These are phyloP conservation scores for Hydrophis major DNA, from an alignment of 2,797 vertebrate species.

Conservation along the genomic window DNA sequence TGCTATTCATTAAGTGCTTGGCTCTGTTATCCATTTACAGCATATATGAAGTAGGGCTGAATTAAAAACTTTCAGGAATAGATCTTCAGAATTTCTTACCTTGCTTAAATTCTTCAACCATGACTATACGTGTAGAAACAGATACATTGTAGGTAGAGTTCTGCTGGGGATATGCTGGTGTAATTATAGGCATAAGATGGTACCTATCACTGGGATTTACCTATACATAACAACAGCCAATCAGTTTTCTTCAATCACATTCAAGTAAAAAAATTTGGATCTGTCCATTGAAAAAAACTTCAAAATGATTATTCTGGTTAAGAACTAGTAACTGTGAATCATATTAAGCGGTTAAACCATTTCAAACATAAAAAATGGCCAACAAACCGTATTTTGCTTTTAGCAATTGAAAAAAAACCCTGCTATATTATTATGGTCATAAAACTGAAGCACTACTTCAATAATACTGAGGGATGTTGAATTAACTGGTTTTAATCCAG, in stretches of 20 bases:
- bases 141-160: conserved; percentile 92
- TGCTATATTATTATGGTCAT: neutral
- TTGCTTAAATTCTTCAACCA: conserved; percentile 88
- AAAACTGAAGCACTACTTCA: conserved; percentile 4
- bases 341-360: neutral
- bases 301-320: conserved; percentile 18
- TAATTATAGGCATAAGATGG: conserved; percentile 94
- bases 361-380: conserved; percentile 11
- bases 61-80: conserved; percentile 38
- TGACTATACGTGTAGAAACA: conserved; percentile 84
- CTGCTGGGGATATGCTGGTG: conserved; percentile 90
- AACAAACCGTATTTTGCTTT: conserved; percentile 30
- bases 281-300: conserved; percentile 65
- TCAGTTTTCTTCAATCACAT: conserved; percentile 79
- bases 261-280: conserved; percentile 72
- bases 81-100: conserved; percentile 76
- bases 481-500: conserved; percentile 13
- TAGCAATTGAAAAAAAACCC: neutral
- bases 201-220: conserved; percentile 87
- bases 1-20: neutral
- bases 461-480: conserved; percentile 9
- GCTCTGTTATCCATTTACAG: neutral
- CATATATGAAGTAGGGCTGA: neutral
- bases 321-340: neutral
- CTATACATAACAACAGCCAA: conserved; percentile 82